These are phyloP conservation scores for Cirrhinus mrigala DNA, from an alignment of 2,797 vertebrate genomes.

Conservation along the genomic window DNA sequence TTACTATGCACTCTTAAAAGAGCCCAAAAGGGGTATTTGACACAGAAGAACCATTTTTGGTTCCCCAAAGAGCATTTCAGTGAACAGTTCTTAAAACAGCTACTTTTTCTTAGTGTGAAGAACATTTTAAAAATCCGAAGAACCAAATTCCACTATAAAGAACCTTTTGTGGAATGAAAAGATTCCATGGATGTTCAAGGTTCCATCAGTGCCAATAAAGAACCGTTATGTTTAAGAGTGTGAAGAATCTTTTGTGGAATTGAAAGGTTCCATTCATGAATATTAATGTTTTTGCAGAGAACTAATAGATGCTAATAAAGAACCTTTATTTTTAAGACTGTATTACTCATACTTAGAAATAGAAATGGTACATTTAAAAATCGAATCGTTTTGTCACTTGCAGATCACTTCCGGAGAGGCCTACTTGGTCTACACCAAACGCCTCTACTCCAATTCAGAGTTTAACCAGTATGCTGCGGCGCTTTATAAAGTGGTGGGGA, in stretches of 20 bases:
- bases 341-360: neutral
- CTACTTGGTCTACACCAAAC: conserved; percentile 88
- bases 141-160: neutral
- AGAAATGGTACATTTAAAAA: neutral
- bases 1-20: neutral
- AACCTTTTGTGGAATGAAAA: neutral
- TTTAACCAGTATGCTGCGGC: conserved; percentile 93
- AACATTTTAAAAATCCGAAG: no score
- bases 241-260: neutral
- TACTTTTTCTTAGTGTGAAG: neutral
- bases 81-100: no score
- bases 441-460: conserved; percentile 86
- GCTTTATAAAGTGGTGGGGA: conserved; percentile 94
- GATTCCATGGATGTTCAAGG: neutral
- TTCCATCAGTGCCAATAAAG: neutral
- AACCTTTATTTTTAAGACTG: neutral
- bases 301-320: neutral
- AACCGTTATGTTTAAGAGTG: neutral
- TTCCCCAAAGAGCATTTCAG: neutral
- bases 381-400: neutral
- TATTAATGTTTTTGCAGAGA: neutral
- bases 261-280: neutral
- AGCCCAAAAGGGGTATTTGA: no score
- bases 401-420: conserved; percentile 84
- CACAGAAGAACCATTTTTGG: neutral